Conservation (phyloP, 1,140 invertebrate species). For the Druon quercuslanigerum region DNA sequence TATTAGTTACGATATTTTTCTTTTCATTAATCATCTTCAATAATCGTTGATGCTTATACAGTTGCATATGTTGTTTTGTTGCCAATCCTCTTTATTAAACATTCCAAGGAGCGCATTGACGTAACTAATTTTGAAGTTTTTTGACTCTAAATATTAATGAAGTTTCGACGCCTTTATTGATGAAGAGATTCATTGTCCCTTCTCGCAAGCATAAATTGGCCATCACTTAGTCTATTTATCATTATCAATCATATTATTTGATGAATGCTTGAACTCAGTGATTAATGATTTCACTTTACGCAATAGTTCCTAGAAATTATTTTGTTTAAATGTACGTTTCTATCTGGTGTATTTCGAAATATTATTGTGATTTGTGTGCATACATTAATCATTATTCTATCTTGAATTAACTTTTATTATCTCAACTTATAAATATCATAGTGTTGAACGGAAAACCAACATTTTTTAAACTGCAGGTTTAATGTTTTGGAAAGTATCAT, state of each 20-base stretch:
- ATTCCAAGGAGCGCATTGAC: neutral
- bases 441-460: too few species aligned
- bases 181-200: conserved; percentile 38
- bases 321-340: neutral
- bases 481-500: too few species aligned
- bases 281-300: conserved; percentile 52
- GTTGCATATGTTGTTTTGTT: neutral
- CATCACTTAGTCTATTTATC: conserved; percentile 54
- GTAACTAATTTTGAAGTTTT: conserved; percentile 44
- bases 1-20: too few species aligned
- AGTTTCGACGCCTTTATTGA: conserved; percentile 43
- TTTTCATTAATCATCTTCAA: neutral
- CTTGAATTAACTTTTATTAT: too few species aligned
- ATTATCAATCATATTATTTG: conserved; percentile 54
- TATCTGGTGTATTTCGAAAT: too few species aligned
- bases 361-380: too few species aligned
- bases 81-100: neutral
- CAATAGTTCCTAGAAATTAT: conserved; percentile 42
- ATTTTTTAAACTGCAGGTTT: too few species aligned
- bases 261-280: conserved; percentile 50
- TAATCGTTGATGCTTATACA: neutral
- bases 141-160: conserved; percentile 50
- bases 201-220: conserved; percentile 28
- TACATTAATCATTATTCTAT: too few species aligned
- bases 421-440: too few species aligned